Base-by-base conservation (phyloP, 2,888 invertebrate species). In the Sipha maydis region DNA sequence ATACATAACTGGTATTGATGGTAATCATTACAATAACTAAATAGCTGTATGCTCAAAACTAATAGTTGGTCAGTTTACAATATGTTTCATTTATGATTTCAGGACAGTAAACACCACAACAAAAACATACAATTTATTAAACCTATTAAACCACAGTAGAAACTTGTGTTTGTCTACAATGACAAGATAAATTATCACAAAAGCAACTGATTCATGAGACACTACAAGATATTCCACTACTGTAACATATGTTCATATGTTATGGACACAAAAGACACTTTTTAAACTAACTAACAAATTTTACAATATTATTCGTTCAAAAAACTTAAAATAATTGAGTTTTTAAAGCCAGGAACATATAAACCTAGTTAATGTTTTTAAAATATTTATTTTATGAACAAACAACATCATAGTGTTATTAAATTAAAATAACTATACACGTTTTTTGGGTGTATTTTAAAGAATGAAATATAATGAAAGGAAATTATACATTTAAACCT, bases 41-140 rank as follows among this genome's bases (percentile, higher is more conserved):
- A 77, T 77, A 78, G 71, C 71, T 78, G 14, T 79, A 56, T 73
- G 21, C 48, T n/a, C 28, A 78, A 85, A 78, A 69, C 25, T 31
- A 1, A 54, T 34, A 61, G 41, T 73, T 80, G 28, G 34, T 21
- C 38, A 3, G 73, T 80, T 69, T 69, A 85, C 77, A 71, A 78
- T 86, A 61, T 86, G 86, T 86, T 86, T 88, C 61, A 61, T 88
- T 88, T 88, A 88, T 88, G 88, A 82, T 88, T 88, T 88, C 88
- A 88, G 88, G 88, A 88, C 80, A 88, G 75, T 88, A 76, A 80
- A 88, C 67, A 88, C 31, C 61, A 88, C 80, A 76, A 88, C 82
- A 82, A 75, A 88, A 80, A 75, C 80, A 88, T 67, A 80, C 82
- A 19, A 82, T 88, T 88, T 88, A 41, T 67, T 75, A 88, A 77